Evolutionary conservation across 2,797 vertebrate genomes (phyloP).

Genomic region (Ispidina picta): DNA sequence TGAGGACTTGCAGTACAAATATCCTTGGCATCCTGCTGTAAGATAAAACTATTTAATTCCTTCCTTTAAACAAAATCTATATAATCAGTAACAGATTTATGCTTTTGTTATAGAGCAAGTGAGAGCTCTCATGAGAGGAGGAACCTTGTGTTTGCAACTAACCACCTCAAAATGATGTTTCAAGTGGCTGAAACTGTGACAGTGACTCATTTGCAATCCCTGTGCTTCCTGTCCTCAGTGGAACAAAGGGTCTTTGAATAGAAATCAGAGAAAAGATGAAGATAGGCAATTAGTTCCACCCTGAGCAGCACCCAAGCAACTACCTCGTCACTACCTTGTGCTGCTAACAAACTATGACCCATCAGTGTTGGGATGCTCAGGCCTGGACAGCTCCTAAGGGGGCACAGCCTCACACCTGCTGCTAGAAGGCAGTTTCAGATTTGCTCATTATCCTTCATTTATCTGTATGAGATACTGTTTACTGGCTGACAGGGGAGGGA

Average conservation of each 20-base stretch:
- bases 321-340: neutral
- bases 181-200: neutral
- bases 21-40: neutral
- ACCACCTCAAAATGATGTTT: neutral
- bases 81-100: slow-evolving; percentile 34
- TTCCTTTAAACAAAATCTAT: neutral
- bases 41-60: slow-evolving; percentile 5
- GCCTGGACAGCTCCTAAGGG: neutral
- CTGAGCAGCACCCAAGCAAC: neutral
- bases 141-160: neutral
- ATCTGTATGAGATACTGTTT: rapidly evolving
- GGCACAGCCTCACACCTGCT: neutral
- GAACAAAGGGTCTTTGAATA: neutral
- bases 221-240: neutral
- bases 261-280: neutral
- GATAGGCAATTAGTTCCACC: neutral
- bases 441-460: neutral
- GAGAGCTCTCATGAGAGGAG: neutral
- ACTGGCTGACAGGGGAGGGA: rapidly evolving
- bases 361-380: rapidly evolving
- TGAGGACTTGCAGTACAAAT: neutral
- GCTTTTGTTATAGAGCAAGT: neutral
- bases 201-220: neutral
- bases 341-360: neutral
- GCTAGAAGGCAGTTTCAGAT: neutral